Percentiles rank a stretch among this genome's conserved stretches.
These are phyloP conservation scores for Sarcophaga variegata DNA, from an alignment of 2,888 invertebrate genomes.

Conservation along the genomic window DNA sequence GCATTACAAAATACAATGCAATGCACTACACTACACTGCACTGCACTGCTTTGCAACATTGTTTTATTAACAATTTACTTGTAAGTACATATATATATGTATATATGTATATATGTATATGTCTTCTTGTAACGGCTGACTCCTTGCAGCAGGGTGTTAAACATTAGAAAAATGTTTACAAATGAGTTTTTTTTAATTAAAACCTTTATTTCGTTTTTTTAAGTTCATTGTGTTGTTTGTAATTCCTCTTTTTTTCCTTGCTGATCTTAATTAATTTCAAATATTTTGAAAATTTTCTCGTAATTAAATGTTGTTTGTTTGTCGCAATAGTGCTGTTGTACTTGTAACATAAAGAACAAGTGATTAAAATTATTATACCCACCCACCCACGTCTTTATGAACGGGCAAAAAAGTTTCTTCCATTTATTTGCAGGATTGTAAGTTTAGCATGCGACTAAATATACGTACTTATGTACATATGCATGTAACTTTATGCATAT, in stretches of 20 bases:
- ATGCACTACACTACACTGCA: neutral
- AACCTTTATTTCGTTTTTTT: neutral
- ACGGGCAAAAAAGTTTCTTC: neutral
- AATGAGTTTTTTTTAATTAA: neutral
- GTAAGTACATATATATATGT: too few species aligned
- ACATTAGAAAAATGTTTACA: neutral
- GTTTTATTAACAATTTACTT: neutral
- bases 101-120: too few species aligned
- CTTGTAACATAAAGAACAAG: neutral
- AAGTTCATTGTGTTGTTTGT: neutral
- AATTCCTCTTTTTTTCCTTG: neutral
- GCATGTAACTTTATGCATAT: too few species aligned
- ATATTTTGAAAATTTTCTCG: slow-evolving; percentile 6
- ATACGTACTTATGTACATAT: neutral
- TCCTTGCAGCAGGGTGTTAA: neutral
- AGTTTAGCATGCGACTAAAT: neutral
- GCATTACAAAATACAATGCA: neutral
- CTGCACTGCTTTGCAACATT: neutral
- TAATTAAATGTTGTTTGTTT: slow-evolving; percentile 4
- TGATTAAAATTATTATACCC: neutral
- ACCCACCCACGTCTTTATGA: neutral
- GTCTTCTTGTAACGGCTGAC: neutral
- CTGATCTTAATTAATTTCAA: neutral
- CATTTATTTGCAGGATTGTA: neutral
- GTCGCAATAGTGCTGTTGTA: neutral